Percentiles rank a stretch among this genome's conserved stretches.
Conservation (phyloP, 1,140 invertebrate species). For the Brevipalpus yothersi region DNA sequence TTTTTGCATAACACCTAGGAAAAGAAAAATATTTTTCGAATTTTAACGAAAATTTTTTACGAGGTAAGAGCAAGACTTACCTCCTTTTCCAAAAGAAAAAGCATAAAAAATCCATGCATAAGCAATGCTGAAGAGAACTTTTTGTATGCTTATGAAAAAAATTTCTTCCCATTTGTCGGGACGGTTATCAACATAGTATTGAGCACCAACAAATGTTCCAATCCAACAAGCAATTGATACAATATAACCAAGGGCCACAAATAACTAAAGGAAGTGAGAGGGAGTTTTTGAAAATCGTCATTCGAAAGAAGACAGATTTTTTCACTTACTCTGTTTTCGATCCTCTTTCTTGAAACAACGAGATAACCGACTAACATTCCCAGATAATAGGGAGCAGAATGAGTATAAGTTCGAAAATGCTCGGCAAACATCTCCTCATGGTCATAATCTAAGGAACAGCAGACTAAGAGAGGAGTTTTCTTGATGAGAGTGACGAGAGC, state of each 20-base stretch:
- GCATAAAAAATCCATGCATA: not conserved
- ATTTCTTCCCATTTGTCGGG: not conserved
- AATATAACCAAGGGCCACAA: not conserved
- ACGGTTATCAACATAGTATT: not conserved
- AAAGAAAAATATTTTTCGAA: not conserved
- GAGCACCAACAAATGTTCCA: not conserved
- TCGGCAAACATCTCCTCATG: not conserved
- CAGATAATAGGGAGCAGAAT: slow-evolving; percentile 11
- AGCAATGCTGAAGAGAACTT: not conserved
- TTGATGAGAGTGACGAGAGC: not conserved
- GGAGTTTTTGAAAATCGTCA: not conserved
- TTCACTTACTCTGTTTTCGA: not conserved
- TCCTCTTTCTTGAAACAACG: not conserved
- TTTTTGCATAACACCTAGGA: not conserved
- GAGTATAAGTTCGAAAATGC: slow-evolving; percentile 12
- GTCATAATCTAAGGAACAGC: not conserved
- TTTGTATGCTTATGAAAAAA: not conserved
- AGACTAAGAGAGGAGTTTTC: not conserved
- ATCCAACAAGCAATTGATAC: not conserved
- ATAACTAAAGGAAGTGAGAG: not conserved
- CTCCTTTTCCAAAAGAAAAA: not conserved
- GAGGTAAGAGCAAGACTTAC: not conserved
- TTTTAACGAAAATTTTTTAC: too few relatives aligned
- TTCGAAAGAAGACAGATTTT: not conserved
- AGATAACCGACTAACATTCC: slow-evolving; percentile 11